Base-by-base conservation (phyloP, 2,888 invertebrate species). In the Drosophila cognata region DNA sequence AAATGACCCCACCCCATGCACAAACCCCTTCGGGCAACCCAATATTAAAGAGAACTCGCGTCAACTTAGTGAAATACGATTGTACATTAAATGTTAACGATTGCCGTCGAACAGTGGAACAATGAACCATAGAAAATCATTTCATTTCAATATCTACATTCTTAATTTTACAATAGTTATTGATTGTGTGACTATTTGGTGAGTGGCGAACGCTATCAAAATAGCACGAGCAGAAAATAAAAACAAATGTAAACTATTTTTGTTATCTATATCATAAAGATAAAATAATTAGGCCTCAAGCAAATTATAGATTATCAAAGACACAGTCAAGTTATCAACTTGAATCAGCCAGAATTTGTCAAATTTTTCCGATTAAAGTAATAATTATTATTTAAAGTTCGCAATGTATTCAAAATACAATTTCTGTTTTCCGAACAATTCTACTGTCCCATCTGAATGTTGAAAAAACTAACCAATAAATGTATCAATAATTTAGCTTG, bases 81-180 rank as follows among this genome's bases (percentile, higher is more conserved):
- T 86, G 90, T 77, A 85, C 88, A 91, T 92, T 87, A 92, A 92
- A 91, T 91, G 92, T 92, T 92, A 89, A 92, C 90, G 89, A 91
- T 80, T 72, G 38, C 51, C 36, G 31, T 55, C 53, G 56, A 41
- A 63, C 63, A n/a, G 50, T 33, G 53, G 80, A 64, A 52, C 69
- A 62, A 35, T 46, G 56, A 31, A 61, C 28, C 36, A 35, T 51
- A 31, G 16, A n/a, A 13, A 56, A 55, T 38, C 36, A n/a, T 55
- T 38, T 36, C 0, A 11, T 18, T 18, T 18, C 1, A 36, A 16
- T 16, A 16, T 21, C 7, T 21, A 4, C 18, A 4, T 16, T 6
- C 46, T 25, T 16, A 4, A 46, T 8, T 43, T 43, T 43, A 6
- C 13, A 21, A 16, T 21, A 16, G 7, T 7, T 7, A 16, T 46